Conservation (phyloP, 1,140 invertebrate genomes). For the Drosophila watanabei region DNA sequence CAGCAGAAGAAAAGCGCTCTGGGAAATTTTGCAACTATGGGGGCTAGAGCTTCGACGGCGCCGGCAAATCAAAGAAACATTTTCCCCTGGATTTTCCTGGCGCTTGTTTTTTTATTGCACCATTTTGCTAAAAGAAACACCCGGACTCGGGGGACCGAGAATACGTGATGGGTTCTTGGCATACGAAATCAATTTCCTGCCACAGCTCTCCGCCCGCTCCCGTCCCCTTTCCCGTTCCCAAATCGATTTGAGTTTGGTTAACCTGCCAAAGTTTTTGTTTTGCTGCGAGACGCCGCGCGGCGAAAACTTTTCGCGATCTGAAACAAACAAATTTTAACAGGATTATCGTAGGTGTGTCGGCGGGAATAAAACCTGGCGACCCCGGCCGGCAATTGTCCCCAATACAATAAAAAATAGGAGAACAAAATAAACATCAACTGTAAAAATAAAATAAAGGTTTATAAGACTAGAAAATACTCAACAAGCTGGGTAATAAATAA, state of each 20-base stretch:
- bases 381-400: constrained; percentile 63
- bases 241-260: constrained; percentile 83
- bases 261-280: constrained; percentile 68
- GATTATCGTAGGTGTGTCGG: constrained; percentile 71
- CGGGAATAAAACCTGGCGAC: constrained; percentile 10
- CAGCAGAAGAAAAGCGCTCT: constrained; percentile 1
- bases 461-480: not conserved
- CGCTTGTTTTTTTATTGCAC: constrained; percentile 75
- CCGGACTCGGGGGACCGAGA: constrained; percentile 13
- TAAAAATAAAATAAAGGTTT: not conserved
- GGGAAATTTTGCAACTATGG: constrained; percentile 55
- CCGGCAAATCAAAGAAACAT: constrained; percentile 78
- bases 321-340: constrained; percentile 83
- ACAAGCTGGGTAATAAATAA: not conserved
- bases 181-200: constrained; percentile 80
- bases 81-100: constrained; percentile 48
- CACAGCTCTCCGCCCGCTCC: constrained; percentile 11
- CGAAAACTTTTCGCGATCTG: constrained; percentile 67
- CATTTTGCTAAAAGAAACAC: constrained; percentile 47
- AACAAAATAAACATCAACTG: not conserved
- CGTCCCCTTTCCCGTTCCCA: constrained; percentile 32
- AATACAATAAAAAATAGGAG: constrained; percentile 7
- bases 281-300: constrained; percentile 32
- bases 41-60: constrained; percentile 41
- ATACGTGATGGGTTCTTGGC: constrained; percentile 44